Evolutionary conservation across 2,797 vertebrate genomes (phyloP), one percentile per base, ranked within the genome.

Genomic region (Rhabdophis nuchalis): DNA sequence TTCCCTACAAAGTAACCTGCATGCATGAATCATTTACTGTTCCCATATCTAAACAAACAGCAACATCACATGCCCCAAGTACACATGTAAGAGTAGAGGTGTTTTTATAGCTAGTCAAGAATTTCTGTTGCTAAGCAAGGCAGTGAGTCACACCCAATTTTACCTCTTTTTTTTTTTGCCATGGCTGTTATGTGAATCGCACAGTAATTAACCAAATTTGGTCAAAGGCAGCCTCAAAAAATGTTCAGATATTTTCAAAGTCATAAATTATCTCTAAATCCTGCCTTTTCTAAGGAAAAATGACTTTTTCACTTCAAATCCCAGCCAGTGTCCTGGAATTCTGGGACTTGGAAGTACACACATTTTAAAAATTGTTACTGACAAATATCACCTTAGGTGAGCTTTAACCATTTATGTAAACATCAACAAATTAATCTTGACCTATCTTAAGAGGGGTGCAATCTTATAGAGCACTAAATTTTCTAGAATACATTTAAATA

Each of bases 211-310:
- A 72, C 14, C n/a, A 72, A 72, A 72, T 18, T 72, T 36, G 29
- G 54, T n/a, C 29, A 90, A 77, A 72, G 64, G n/a, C 16, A 3
- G 29, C 2, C 54, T 11, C 36, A 46, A 77, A 72, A 18, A 4
- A 11, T 2, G 0, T 12, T 4, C 54, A 0, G 27, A 0, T 23
- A 25, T 32, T 23, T 20, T 86, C 29, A 6, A 23, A 46, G 20
- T 13, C 88, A 50, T 0, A 0, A 1, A 18, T 1, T 20, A 57
- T 46, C 57, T 88, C 58, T 46, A 82, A 77, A 41, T 41, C 72
- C 36, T 41, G 8, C 8, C 72, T 41, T 77, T 41, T 77, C 18
- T 23, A 23, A 1, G 5, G 29, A 32, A 68, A 32, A 68, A 32
- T 68, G 13, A 6, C 64, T 61, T 61, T 29, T n/a, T 32, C 16